Evolutionary conservation across 2,797 vertebrate genomes (phyloP).

Genomic region (Chanos chanos): DNA sequence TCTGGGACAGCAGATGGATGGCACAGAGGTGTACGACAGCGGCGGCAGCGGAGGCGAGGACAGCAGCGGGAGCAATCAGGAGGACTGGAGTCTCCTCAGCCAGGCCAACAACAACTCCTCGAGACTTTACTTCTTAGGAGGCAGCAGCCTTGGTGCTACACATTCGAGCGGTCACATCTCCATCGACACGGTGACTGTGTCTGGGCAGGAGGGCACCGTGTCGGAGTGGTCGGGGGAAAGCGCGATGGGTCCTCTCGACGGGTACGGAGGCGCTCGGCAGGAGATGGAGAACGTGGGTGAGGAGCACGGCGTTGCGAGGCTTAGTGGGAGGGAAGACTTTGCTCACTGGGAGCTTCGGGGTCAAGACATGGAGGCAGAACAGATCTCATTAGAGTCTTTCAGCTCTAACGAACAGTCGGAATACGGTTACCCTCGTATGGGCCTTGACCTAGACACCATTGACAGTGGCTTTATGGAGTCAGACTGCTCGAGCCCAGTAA

Average conservation of each 20-base stretch:
- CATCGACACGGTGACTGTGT: conserved; percentile 83
- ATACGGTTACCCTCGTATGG: conserved; percentile 75
- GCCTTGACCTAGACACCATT: conserved; percentile 87
- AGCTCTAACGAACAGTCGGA: conserved; percentile 66
- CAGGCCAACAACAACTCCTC: conserved; percentile 35
- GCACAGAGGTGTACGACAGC: conserved; percentile 23
- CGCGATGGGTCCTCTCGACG: conserved; percentile 32
- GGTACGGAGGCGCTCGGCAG: conserved; percentile 51
- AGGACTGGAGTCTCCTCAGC: neutral
- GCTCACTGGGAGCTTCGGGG: conserved; percentile 58
- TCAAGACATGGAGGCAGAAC: conserved; percentile 65
- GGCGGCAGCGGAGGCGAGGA: neutral
- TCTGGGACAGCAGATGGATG: conserved; percentile 39
- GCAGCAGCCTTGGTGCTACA: conserved; percentile 44
- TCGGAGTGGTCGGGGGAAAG: conserved; percentile 40
- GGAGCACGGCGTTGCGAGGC: conserved; percentile 27
- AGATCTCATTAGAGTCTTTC: conserved; percentile 67
- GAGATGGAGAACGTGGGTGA: conserved; percentile 21
- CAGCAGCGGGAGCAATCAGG: neutral
- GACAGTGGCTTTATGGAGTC: conserved; percentile 88
- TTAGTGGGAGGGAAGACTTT: conserved; percentile 35
- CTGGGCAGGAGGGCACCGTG: conserved; percentile 58
- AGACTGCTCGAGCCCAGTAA: conserved; percentile 71
- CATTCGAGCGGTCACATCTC: conserved; percentile 74
- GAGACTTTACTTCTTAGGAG: conserved; percentile 33